A percentile compares a stretch with the other conserved stretches of the same genome.
These are phyloP conservation scores for Hydropotes inermis DNA, from an alignment of 2,113 vertebrate species.

Conservation along the genomic window DNA sequence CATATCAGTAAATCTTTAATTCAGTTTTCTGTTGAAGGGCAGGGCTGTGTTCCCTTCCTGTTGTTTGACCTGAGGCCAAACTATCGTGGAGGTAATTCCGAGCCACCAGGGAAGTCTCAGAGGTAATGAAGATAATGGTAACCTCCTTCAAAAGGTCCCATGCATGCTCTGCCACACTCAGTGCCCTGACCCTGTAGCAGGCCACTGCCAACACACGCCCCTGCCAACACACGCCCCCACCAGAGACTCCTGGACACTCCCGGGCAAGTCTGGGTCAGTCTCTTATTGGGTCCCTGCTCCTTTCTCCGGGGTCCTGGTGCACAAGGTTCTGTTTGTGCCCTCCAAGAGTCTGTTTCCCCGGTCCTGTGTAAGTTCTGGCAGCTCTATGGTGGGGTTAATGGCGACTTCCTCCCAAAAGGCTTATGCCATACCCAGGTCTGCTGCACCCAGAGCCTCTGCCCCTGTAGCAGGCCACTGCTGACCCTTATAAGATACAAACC, in stretches of 20 bases:
- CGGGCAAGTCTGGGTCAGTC: neutral
- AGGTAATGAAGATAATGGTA: neutral
- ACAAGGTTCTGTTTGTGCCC: neutral
- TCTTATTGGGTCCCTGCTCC: neutral
- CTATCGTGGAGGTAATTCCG: neutral
- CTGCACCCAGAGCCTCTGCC: neutral
- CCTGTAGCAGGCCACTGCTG: neutral
- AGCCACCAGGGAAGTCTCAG: neutral
- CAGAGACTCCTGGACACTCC: neutral
- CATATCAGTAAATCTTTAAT: neutral
- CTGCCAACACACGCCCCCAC: neutral
- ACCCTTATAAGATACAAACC: neutral
- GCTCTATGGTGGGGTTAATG: neutral
- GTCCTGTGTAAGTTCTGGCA: neutral
- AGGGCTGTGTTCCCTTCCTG: neutral
- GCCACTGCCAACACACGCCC: neutral
- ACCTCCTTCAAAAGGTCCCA: neutral
- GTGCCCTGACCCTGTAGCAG: neutral
- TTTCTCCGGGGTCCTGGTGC: neutral
- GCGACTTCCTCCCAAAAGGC: neutral
- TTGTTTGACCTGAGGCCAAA: neutral
- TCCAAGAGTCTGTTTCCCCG: neutral
- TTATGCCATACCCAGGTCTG: neutral
- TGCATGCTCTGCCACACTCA: neutral
- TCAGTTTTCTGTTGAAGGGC: neutral